These are phyloP conservation scores for Salvelinus fontinalis DNA, from an alignment of 2,113 vertebrate species.

Conservation along the genomic window DNA sequence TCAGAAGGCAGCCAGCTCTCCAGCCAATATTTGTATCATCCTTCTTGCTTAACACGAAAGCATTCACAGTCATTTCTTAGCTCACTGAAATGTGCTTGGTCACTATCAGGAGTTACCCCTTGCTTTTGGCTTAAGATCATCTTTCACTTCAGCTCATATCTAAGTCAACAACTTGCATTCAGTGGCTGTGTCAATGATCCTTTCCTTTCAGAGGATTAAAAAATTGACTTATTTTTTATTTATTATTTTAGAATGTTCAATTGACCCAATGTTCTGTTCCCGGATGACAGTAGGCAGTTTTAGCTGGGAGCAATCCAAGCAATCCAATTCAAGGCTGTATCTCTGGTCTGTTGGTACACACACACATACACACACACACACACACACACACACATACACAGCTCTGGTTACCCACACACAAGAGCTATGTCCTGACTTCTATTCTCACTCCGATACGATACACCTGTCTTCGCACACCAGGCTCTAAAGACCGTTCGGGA, in stretches of 20 bases:
- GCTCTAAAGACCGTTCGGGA: slow-evolving; percentile 6
- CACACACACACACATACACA: slow-evolving; percentile 13
- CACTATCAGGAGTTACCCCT: no score
- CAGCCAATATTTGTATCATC: background rate
- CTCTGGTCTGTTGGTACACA: no score
- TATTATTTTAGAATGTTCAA: no score
- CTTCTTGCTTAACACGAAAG: background rate
- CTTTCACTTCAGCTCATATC: background rate
- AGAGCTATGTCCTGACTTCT: slow-evolving; percentile 31
- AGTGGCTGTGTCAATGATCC: background rate
- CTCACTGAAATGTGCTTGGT: background rate
- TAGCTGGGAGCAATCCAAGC: no score
- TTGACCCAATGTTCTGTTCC: no score
- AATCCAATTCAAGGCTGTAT: no score
- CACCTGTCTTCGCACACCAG: slow-evolving; percentile 64
- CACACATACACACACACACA: background rate
- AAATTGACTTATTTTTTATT: no score
- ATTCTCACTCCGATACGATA: slow-evolving; percentile 55
- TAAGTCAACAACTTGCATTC: background rate
- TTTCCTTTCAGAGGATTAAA: background rate
- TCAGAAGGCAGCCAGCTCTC: no score
- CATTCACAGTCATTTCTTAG: background rate
- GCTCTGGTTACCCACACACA: slow-evolving; percentile 45
- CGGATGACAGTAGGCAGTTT: no score
- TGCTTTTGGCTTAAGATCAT: background rate